Conservation (phyloP, 2,888 invertebrate genomes). For the Athetis lepigone region DNA sequence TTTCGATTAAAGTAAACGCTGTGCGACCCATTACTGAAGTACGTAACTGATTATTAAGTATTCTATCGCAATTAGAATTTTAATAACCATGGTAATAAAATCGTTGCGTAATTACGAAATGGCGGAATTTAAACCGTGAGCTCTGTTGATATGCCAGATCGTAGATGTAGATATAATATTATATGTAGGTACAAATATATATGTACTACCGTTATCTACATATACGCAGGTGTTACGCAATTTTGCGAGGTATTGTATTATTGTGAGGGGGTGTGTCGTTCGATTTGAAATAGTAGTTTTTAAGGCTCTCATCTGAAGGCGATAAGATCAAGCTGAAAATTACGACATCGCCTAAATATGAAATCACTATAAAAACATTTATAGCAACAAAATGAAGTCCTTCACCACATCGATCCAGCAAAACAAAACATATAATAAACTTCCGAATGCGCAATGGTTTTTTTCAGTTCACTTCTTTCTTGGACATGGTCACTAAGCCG, state of each 20-base stretch:
- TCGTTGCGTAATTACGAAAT: constrained; percentile 27
- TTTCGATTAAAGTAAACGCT: constrained; percentile 19
- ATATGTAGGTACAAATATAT: constrained; percentile 1
- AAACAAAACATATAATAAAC: constrained; percentile 16
- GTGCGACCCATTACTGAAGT: constrained; percentile 16
- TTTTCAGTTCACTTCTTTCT: constrained; percentile 7
- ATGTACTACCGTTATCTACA: constrained; percentile 27
- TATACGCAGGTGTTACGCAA: constrained; percentile 29
- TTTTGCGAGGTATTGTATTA: constrained; percentile 10
- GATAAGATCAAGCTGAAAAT: neutral
- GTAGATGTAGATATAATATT: neutral
- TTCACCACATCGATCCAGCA: constrained; percentile 6
- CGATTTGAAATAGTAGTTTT: constrained; percentile 2
- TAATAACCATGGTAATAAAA: constrained; percentile 30
- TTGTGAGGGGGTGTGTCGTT: constrained; percentile 43
- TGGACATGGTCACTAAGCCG: constrained; percentile 5
- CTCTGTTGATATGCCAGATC: constrained; percentile 12
- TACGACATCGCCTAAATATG: neutral
- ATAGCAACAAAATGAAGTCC: constrained; percentile 1
- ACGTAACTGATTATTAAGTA: constrained; percentile 34
- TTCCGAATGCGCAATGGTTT: constrained; percentile 8
- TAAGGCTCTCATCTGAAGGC: neutral
- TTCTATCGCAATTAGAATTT: constrained; percentile 27
- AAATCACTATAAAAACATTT: neutral
- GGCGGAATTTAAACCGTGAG: constrained; percentile 20